Base-by-base conservation (phyloP, 1,140 invertebrate genomes). In the Psilanteris sp. region DNA sequence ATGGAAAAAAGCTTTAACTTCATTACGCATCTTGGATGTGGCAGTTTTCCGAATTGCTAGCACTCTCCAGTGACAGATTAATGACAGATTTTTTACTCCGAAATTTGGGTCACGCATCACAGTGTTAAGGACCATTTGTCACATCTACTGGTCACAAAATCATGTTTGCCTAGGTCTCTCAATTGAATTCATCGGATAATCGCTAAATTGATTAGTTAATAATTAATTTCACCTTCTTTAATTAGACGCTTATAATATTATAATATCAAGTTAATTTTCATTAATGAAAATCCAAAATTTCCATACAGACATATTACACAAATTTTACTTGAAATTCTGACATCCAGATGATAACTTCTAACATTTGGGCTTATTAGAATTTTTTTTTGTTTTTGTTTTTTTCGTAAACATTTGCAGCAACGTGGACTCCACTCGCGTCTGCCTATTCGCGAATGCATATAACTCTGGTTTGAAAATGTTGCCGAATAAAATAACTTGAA, bases 1-100 rank as follows among this genome's bases (percentile, higher is more conserved):
- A 44, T 29, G 39, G 50, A 67, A 67, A 67, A 55, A 67, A 62
- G 22, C 32, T 39, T 55, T 36, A 67, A 67, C 22, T 54, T 44
- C 32, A 46, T 67, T 67, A 46, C 48, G 46, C 39, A 55, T 36
- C 37, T 31, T 50, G 44, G 44, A 32, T 5, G 34, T 14, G 29
- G 32, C 5, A 37, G 16, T 1, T 54, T 0, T 0, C 22, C 34
- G 29, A 67, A 67, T 67, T 55, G 15, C 39, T 11, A 66, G 37
- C 20, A 14, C 31, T 61, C 32, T 34, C 27, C 8, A 22, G 9
- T 46, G 61, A 66, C 61, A 66, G 48, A 66, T 52, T 44, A 43
- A 67, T 55, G 48, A 55, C 62, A 46, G 29, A 55, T 67, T 55
- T 14, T 61, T 64, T 54, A 4, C 27, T 11, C 48, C 13, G 13